These are phyloP conservation scores for Ctenicera cuprea DNA, from an alignment of 2,888 invertebrate genomes.

Conservation along the genomic window DNA sequence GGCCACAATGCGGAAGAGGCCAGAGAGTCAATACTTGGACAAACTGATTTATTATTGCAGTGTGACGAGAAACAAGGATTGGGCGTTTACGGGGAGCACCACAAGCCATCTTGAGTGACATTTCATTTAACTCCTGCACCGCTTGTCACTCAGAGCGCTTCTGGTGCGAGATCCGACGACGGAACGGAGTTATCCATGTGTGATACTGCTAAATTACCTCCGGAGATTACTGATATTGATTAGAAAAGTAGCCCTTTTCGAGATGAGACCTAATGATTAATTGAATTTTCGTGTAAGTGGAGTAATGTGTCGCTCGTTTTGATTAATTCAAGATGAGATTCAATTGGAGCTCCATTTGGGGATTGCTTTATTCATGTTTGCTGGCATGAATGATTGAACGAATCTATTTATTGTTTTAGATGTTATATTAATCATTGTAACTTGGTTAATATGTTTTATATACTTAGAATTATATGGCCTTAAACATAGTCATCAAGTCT, in stretches of 20 bases:
- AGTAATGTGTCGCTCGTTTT: conserved; percentile 68
- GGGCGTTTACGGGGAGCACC: conserved; percentile 69
- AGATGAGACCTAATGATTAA: conserved; percentile 69
- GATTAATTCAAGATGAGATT: conserved; percentile 70
- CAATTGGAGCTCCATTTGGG: conserved; percentile 61
- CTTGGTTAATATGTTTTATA: conserved; percentile 44
- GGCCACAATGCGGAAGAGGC: conserved; percentile 56
- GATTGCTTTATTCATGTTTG: conserved; percentile 60
- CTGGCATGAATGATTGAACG: conserved; percentile 59
- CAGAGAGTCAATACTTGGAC: conserved; percentile 59
- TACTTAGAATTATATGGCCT: conserved; percentile 18
- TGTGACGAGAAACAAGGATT: conserved; percentile 70
- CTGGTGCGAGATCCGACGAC: conserved; percentile 67
- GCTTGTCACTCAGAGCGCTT: conserved; percentile 70
- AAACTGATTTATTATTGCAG: conserved; percentile 71
- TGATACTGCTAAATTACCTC: conserved; percentile 70
- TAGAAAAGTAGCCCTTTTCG: conserved; percentile 69
- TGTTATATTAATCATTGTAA: conserved; percentile 55
- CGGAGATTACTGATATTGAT: conserved; percentile 69
- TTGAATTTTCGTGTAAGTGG: conserved; percentile 70
- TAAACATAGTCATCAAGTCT: not conserved
- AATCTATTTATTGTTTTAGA: conserved; percentile 59
- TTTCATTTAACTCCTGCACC: conserved; percentile 73
- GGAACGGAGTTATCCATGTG: conserved; percentile 67
- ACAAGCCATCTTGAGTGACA: conserved; percentile 72